phyloP scores from a whole-genome alignment of 2,113 vertebrate species.

The Sarotherodon lohbergeri region DNA sequence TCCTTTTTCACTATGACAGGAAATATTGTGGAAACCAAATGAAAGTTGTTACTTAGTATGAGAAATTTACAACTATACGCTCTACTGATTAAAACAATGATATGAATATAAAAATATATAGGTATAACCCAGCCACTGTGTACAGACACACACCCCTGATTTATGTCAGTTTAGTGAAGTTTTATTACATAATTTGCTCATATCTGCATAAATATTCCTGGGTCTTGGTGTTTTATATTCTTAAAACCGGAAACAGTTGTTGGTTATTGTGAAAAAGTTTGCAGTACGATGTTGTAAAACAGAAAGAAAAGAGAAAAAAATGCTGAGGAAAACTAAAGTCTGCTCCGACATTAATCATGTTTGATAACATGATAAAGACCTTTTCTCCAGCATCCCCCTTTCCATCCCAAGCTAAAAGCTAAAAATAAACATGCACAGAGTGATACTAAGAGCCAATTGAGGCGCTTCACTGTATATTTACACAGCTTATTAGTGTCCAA shows the following conservation, averaged over 20 bases:
- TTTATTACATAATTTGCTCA: background rate
- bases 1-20: background rate
- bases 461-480: constrained; percentile 52
- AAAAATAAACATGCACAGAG: constrained; percentile 38
- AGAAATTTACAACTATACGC: background rate
- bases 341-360: background rate
- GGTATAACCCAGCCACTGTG: background rate
- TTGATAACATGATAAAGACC: background rate
- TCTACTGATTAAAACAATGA: background rate
- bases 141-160: background rate
- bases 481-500: constrained; percentile 68
- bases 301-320: background rate
- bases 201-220: background rate
- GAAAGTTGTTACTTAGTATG: background rate
- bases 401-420: constrained; percentile 20
- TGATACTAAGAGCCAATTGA: constrained; percentile 50
- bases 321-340: background rate
- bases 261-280: background rate
- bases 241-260: background rate
- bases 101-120: background rate
- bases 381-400: background rate
- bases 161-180: background rate
- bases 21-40: background rate
- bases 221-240: background rate
- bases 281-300: background rate